Evolutionary conservation across 2,888 invertebrate genomes (phyloP), one percentile per base, ranked within the genome.

Genomic region (Tetramorium bicarinatum): DNA sequence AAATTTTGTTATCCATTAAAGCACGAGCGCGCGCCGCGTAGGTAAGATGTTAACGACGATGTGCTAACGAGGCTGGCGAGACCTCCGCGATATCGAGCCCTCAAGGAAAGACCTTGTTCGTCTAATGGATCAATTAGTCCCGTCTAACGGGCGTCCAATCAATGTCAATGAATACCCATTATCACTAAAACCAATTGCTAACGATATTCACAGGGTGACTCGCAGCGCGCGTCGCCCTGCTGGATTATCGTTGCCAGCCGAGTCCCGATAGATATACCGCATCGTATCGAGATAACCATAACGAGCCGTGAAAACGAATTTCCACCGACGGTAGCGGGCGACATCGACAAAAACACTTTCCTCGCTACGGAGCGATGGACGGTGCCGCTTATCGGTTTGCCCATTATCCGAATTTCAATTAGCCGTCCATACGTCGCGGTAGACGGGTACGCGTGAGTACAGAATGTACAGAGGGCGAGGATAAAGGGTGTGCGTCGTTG

Each of bases 391-490:
- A 85, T 89, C 87, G 85, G 85, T 84, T 89, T 76, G 83, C 69
- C 85, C 89, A 90, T 90, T 90, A 90, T 90, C 85, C 86, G 87
- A 91, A 90, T 88, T 90, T 90, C 91, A 90, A 90, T 90, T 90
- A 90, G 83, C 84, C 84, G 25, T 44, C 61, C 44, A 21, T 25
- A 21, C 3, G 34, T 25, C 52, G 67, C 56, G 64, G 52, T 81
- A 41, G 52, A 56, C 56, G 79, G 13, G 13, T 41, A 62, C 25
- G 34, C 62, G 21, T 49, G 21, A 54, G 54, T 66, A 77, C 76
- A 88, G 62, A 90, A 90, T 82, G 75, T 56, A 34, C 15, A 3
- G 34, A 13, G 49, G 62, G 8, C 61, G 54, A 61, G 64, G 38
- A 56, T 69, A 47, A 79, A 69, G 41, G 41, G 66, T 4, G 47